Evolutionary conservation across 2,113 vertebrate genomes (phyloP).

Genomic region (Dipodomys merriami): DNA sequence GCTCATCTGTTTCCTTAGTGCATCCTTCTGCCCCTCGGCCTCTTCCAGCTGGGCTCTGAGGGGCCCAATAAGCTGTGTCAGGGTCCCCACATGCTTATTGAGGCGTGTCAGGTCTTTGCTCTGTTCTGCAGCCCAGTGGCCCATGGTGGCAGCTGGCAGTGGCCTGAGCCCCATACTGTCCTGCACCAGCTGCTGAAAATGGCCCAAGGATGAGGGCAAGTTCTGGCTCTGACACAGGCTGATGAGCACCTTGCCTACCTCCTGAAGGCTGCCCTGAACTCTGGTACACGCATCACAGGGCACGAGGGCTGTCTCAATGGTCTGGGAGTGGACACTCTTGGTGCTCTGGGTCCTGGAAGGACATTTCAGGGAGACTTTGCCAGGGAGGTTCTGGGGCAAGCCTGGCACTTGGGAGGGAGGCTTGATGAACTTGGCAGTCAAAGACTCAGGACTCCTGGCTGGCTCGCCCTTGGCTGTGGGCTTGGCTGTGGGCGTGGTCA

Average conservation of each 20-base stretch:
- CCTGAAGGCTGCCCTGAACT: conserved; percentile 85
- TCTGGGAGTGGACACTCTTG: conserved; percentile 85
- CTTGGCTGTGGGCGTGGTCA: conserved; percentile 54
- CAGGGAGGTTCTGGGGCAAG: not conserved
- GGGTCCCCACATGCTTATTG: conserved; percentile 88
- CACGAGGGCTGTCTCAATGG: conserved; percentile 77
- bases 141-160: conserved; percentile 88
- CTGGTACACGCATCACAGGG: conserved; percentile 89
- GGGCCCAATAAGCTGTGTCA: conserved; percentile 87
- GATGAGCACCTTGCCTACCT: conserved; percentile 87
- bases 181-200: conserved; percentile 85
- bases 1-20: conserved; percentile 82
- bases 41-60: conserved; percentile 85
- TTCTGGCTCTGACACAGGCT: conserved; percentile 91
- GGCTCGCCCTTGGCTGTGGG: conserved; percentile 56
- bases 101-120: conserved; percentile 90
- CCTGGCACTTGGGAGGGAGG: conserved; percentile 11
- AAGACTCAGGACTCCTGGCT: not conserved
- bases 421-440: conserved; percentile 19
- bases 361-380: not conserved
- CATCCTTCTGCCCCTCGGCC: conserved; percentile 81
- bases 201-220: conserved; percentile 91
- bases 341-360: not conserved
- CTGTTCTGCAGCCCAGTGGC: conserved; percentile 92
- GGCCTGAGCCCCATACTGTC: conserved; percentile 82